Conservation (phyloP, 2,113 vertebrate species). For the Hemichromis elongatus region DNA sequence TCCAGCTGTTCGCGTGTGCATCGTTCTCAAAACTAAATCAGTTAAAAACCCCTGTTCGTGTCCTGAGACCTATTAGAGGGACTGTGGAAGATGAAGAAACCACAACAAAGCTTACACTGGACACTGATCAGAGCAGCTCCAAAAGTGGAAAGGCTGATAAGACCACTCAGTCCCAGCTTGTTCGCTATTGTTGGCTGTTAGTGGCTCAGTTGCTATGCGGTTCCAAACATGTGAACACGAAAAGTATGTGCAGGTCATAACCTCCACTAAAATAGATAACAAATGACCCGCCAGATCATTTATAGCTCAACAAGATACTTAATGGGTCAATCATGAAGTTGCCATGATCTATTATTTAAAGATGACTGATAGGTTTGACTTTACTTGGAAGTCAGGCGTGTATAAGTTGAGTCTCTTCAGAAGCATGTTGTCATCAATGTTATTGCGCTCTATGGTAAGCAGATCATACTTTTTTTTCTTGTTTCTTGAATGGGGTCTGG, state of each 20-base stretch:
- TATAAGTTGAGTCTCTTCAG: neutral
- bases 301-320: neutral
- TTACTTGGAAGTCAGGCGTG: accelerated
- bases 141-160: constrained; percentile 44
- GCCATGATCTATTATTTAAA: neutral
- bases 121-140: constrained; percentile 1
- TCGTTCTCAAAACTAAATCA: neutral
- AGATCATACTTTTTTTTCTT: neutral
- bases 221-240: constrained; percentile 12
- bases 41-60: neutral
- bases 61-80: neutral
- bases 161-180: neutral
- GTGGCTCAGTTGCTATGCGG: neutral
- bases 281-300: neutral
- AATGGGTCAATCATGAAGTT: neutral
- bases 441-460: neutral
- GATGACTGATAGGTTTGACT: neutral
- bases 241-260: neutral
- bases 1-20: neutral
- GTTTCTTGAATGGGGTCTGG: neutral
- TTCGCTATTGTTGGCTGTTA: neutral
- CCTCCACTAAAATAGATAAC: neutral
- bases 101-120: neutral
- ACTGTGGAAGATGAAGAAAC: neutral
- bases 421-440: neutral